Percentiles rank a stretch among this genome's conserved stretches.
These are phyloP conservation scores for Stichopus horrens DNA, from an alignment of 53 echinoderm and acorn worm species.

Conservation along the genomic window DNA sequence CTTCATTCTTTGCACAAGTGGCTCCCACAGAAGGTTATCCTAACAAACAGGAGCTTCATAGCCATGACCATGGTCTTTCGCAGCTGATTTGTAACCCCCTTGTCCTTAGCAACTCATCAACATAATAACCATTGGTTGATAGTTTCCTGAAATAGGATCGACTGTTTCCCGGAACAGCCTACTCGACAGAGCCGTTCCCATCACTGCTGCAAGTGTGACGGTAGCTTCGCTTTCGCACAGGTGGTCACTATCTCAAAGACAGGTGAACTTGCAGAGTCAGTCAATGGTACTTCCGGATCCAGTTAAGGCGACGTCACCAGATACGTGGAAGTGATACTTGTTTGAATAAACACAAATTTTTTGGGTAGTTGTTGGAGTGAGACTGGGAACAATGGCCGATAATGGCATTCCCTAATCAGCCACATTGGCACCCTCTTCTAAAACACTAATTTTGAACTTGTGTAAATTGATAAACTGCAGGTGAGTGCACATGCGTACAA, in stretches of 20 bases:
- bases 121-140: slow-evolving; percentile 6
- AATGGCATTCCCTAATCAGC: neutral
- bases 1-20: neutral
- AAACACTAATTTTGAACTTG: too few relatives aligned
- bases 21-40: neutral
- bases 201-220: neutral
- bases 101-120: slow-evolving; percentile 28
- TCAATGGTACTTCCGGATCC: slow-evolving; percentile 37
- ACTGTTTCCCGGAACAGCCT: slow-evolving; percentile 7
- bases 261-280: slow-evolving; percentile 25
- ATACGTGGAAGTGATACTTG: slow-evolving; percentile 1
- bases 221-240: neutral
- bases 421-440: too few relatives aligned
- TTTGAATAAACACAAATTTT: neutral
- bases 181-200: neutral
- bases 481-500: too few relatives aligned
- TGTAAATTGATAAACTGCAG: too few relatives aligned
- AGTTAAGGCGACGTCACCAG: neutral
- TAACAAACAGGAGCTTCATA: slow-evolving; percentile 1
- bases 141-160: neutral
- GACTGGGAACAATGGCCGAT: neutral
- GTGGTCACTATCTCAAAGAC: neutral
- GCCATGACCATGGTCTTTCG: slow-evolving; percentile 6
- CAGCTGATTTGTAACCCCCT: neutral
- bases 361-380: neutral